Evolutionary conservation across 2,113 vertebrate genomes (phyloP).

Genomic region (Leucopsar rothschildi): DNA sequence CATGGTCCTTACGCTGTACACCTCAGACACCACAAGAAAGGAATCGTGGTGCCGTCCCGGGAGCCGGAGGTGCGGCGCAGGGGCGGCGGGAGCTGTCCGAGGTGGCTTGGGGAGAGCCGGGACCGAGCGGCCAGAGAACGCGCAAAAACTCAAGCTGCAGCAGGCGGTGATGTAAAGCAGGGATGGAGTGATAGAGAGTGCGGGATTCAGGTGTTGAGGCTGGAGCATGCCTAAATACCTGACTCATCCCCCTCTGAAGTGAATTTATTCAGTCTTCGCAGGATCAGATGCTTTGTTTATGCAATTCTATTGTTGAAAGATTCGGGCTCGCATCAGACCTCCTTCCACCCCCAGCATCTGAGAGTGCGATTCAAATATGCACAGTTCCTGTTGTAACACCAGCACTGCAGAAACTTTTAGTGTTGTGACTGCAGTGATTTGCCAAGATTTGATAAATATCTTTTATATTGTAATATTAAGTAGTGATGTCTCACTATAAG

Average conservation of each 20-base stretch:
- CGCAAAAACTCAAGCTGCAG: rapidly evolving
- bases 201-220: not conserved
- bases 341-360: not conserved
- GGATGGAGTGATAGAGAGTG: too few relatives aligned
- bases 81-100: slow-evolving; percentile 31
- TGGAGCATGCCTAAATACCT: not conserved
- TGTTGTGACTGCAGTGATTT: not conserved
- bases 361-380: not conserved
- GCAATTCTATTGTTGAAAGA: not conserved
- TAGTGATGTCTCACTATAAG: not conserved
- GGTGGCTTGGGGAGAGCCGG: not conserved
- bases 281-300: not conserved
- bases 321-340: not conserved
- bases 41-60: rapidly evolving
- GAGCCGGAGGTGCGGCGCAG: not conserved
- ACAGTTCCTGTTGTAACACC: not conserved
- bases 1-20: rapidly evolving
- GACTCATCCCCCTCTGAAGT: not conserved
- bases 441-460: not conserved
- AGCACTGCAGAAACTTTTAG: not conserved
- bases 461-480: not conserved
- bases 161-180: too few relatives aligned
- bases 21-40: rapidly evolving
- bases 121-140: rapidly evolving
- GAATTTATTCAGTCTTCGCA: not conserved